Base-by-base conservation (phyloP, 2,888 invertebrate species). In the Patella pellucida region DNA sequence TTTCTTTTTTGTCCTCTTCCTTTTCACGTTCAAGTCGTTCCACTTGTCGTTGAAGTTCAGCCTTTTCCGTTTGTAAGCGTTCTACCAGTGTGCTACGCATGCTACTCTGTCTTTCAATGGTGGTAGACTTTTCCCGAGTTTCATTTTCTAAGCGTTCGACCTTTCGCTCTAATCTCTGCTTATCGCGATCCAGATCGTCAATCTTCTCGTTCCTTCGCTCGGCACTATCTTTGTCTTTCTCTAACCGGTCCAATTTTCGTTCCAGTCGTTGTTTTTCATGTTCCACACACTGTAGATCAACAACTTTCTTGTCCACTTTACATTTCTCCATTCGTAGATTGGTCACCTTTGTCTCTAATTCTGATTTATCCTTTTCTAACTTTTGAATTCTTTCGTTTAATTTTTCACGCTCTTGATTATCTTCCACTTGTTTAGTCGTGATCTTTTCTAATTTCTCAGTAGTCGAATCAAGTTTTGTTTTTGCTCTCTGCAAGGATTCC, bases 51-150 rank as follows among this genome's bases (percentile, higher is more conserved):
- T 83, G 83, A 15, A 85, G 76, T 15, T 80, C 80, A 0, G 77
- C 67, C 27, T 85, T 85, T 51, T 85, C 85, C 41, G 72, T 56
- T 72, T 79, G 79, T 1, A 82, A 76, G 31, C 74, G 77, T n/a
- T 80, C 78, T 50, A 81, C 74, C 11, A 81, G 74, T 12, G 68
- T 62, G 9, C 78, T 73, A 51, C 76, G 69, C 7, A 15, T 71
- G 52, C 23, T 69, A 76, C 68, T 69, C 76, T 62, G 62, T 15
- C 62, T 12, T 62, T 62, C 62, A 23, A 62, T 62, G 1, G 62
- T 19, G 14, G 62, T 23, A 1, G 62, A 62, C 62, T 62, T 62
- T 62, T 76, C 41, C 67, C 75, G 7, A 76, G 70, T 56, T 82
- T 78, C 27, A 74, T 74, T 68, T 84, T 80, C 74, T 80, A 50